Base-by-base conservation (phyloP, 1,140 invertebrate genomes). In the Heliconius himera region DNA sequence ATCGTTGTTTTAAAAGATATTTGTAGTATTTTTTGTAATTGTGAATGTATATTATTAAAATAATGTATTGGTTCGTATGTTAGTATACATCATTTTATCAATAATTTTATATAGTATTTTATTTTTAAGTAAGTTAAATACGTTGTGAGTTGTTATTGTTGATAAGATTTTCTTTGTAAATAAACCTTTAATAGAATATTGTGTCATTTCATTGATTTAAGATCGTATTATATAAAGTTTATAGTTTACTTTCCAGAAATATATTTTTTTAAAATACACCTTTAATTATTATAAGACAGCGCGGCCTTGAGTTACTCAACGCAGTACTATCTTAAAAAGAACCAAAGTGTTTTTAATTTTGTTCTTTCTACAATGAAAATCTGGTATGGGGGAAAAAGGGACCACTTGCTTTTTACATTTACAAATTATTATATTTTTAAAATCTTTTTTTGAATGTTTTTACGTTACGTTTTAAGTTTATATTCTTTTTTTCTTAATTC, bases 81-180 rank as follows among this genome's bases (percentile, higher is more conserved):
- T 29, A 90, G 46, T 95, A 95, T 94, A 56, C 54, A n/a, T 56
- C 2, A 54, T 54, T 54, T 54, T 54, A 54, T 54, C 51, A 56
- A 22, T 56, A 22, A 56, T 66, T 66, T 66, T 66, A 66, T 66
- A 66, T 13, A 66, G 60, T 29, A 29, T 4, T 26, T 66, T 66
- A 29, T 13, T 66, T 66, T 66, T 66, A 3, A 66, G 5, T 66
- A 66, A 66, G 60, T 29, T 16, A 13, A 66, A 66, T 66, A 18
- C 22, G 60, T 66, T 66, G 60, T 66, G 26, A 29, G 26, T 54
- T 74, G 26, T 74, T 36, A 56, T 36, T 56, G 38, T 78, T 78
- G 33, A 71, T 78, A 73, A 54, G 71, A 60, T 71, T 78, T 73
- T 26, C 71, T 46, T 56, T 78, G 71, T 78, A 78, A 78, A 78